Evolutionary conservation across 2,888 invertebrate genomes (phyloP), one percentile per base, ranked within the genome.

Genomic region (Monochamus alternatus): DNA sequence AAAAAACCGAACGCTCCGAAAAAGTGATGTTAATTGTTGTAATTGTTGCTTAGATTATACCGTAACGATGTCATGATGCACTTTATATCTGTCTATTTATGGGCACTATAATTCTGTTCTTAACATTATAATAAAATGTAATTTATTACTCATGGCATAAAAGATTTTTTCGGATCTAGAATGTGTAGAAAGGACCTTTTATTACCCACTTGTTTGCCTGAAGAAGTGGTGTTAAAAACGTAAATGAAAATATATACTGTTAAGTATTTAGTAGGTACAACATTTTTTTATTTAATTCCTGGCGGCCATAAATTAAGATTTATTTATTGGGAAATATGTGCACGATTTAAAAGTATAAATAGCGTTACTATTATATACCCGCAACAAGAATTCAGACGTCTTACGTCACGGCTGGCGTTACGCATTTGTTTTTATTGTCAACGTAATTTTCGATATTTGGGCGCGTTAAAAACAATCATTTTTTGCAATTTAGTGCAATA

Each of bases 1-100:
- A 74, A 76, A 74, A 77, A 79, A 79, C 66, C 63, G 52, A 74
- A 47, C 73, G 55, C 60, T 74, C 75, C 73, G 73, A 68, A 79
- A 79, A 79, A 76, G 71, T 77, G 69, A 71, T 73, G 63, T 67
- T 78, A 78, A 78, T 78, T 10, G 14, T 77, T 74, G 74, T 78
- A n/a, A 43, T 77, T 74, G 74, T 77, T 77, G 66, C 75, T 65
- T 51, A 72, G 72, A 75, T 74, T 75, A 68, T 73, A 74, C 63
- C 44, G 60, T 64, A 78, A 78, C 78, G 78, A 75, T 73, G 67
- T 32, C 74, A 63, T 38, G 38, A 38, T 75, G 74, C 70, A 75
- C 74, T 78, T 73, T 75, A 72, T 72, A 73, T 72, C 78, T 74
- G 59, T 72, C 78, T 75, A 78, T 78, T 78, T 78, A 78, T 78